Evolutionary conservation across 1,140 invertebrate genomes (phyloP).

Genomic region (Apis cerana): DNA sequence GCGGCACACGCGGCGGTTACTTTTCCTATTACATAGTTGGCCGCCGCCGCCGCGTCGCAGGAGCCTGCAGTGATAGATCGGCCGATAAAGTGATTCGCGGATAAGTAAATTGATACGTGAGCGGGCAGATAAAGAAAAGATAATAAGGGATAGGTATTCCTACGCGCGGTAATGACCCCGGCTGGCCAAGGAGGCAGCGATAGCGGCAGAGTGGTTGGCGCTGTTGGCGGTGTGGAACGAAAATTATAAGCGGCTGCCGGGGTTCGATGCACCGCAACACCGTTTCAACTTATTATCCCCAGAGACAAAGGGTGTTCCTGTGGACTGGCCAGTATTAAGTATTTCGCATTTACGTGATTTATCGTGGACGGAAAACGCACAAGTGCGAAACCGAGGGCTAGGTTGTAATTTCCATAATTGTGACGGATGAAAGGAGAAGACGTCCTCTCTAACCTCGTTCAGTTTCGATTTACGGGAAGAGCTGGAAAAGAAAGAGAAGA

Average conservation of each 20-base stretch:
- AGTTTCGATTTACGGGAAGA: no score
- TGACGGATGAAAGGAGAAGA: no score
- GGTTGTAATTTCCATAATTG: constrained; percentile 23
- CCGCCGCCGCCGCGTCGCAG: constrained; percentile 31
- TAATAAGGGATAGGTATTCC: constrained; percentile 64
- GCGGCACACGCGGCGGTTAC: constrained; percentile 47
- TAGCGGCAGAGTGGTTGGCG: constrained; percentile 10
- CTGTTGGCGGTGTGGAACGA: constrained; percentile 58
- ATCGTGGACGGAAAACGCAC: constrained; percentile 14
- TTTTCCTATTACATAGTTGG: constrained; percentile 56
- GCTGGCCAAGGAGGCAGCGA: constrained; percentile 31
- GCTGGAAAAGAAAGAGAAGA: no score
- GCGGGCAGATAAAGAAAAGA: constrained; percentile 62
- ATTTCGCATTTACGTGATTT: constrained; percentile 37
- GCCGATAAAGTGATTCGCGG: constrained; percentile 63
- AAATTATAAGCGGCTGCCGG: constrained; percentile 56
- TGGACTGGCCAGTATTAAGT: not conserved
- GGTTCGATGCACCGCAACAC: constrained; percentile 51
- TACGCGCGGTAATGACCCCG: constrained; percentile 56
- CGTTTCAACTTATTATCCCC: constrained; percentile 31
- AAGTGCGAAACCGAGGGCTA: no score
- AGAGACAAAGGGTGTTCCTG: constrained; percentile 16
- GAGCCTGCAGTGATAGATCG: constrained; percentile 55
- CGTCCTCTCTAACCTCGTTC: no score
- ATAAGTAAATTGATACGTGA: constrained; percentile 70